Evolutionary conservation across 2,113 vertebrate genomes (phyloP).

Genomic region (Fregetta grallaria): DNA sequence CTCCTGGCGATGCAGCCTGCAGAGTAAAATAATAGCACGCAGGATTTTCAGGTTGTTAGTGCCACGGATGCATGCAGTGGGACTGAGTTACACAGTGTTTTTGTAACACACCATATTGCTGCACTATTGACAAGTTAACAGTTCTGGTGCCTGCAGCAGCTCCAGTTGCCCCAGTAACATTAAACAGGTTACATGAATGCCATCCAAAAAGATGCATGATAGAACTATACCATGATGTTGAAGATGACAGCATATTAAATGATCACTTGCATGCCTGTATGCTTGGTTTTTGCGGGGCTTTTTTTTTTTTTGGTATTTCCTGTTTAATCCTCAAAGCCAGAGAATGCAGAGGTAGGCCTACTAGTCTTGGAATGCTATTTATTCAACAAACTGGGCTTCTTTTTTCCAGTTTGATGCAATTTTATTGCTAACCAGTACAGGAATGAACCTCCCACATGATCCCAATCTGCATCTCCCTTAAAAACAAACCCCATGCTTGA

Average conservation of each 20-base stretch:
- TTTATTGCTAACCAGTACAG: slow-evolving; percentile 8
- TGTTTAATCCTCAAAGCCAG: slow-evolving; percentile 46
- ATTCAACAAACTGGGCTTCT: background rate
- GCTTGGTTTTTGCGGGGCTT: background rate
- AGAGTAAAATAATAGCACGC: background rate
- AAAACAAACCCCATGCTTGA: background rate
- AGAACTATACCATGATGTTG: fast-evolving
- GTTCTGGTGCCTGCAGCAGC: background rate
- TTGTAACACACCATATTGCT: fast-evolving
- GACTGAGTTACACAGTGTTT: background rate
- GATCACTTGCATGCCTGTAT: background rate
- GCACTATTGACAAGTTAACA: background rate
- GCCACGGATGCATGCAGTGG: background rate
- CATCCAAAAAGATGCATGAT: background rate
- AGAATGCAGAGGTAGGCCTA: slow-evolving; percentile 44
- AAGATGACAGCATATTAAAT: background rate
- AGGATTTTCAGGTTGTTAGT: background rate
- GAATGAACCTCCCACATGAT: background rate
- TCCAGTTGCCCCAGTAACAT: background rate
- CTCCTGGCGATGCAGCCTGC: background rate
- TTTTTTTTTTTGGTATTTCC: slow-evolving; percentile 53
- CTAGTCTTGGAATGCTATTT: slow-evolving; percentile 8
- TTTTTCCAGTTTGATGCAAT: background rate
- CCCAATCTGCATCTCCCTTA: background rate
- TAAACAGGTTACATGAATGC: background rate